Base-by-base conservation (phyloP, 2,113 vertebrate genomes). In the Thunnus maccoyii region DNA sequence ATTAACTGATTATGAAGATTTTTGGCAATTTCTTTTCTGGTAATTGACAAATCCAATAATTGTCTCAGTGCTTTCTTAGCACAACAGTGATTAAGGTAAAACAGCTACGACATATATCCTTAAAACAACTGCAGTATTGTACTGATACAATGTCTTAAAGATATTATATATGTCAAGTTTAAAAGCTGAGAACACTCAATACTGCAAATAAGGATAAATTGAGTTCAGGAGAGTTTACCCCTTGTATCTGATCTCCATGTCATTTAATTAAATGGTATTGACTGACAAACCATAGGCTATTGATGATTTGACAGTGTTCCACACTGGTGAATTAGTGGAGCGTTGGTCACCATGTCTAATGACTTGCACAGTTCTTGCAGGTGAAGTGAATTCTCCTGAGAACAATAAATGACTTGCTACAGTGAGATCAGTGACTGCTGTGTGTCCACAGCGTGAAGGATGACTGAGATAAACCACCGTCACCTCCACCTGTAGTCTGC, bases 381-480 rank as follows among this genome's bases (percentile, higher is more conserved):
- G 48, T 77, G 48, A 54, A 51, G 46, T 60, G 51, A 71, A 80
- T 54, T 69, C 75, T 47, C 65, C 52, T 3, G 30, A 36, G 41
- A 54, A 71, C 62, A 75, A 84, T 62, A 79, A 83, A 85, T 54
- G 71, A 52, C 58, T 22, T 44, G 44, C 76, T 20, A 4, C 3
- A 18, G 60, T 17, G 67, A 85, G 63, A 87, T 80, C 91, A 72
- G 66, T 73, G 80, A 83, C 51, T 52, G 72, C 69, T 60, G 72
- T n/a, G n/a, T 58, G 84, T 67, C 72, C 80, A 83, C 80, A 67
- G 72, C 30, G 15, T 75, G 80, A 88, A 57, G 89, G 69, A 82
- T 85, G 87, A 75, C 83, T 67, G 84, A 92, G 88, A 93, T 86
- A 83, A 90, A 91, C 63, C 82, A 73, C 76, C 71, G 58, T 73